phyloP scores from a whole-genome alignment of 2,113 vertebrate species.

The Arenaria interpres region DNA sequence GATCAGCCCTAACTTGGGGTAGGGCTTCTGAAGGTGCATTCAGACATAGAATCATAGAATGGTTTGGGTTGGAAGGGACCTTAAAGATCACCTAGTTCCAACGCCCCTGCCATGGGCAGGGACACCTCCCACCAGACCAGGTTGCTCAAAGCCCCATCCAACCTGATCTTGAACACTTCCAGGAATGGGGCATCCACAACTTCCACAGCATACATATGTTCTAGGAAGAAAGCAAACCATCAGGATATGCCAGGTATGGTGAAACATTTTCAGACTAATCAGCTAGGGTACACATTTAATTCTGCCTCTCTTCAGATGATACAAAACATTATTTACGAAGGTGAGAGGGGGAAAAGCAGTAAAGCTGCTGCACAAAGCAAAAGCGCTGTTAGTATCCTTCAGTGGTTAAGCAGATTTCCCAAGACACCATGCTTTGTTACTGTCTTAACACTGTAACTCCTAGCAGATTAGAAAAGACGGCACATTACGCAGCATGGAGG shows the following conservation, averaged over 20 bases:
- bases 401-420: background rate
- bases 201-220: rapidly evolving
- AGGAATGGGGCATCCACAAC: background rate
- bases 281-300: background rate
- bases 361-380: background rate
- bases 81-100: background rate
- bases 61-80: background rate
- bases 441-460: background rate
- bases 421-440: background rate
- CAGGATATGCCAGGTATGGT: background rate
- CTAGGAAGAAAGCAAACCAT: background rate
- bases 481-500: rapidly evolving
- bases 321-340: background rate
- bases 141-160: background rate
- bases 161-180: background rate
- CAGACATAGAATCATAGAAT: background rate
- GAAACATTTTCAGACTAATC: background rate
- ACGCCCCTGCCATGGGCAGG: background rate
- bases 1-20: background rate
- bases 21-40: background rate
- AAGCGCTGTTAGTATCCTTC: background rate
- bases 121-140: background rate
- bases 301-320: background rate
- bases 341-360: background rate
- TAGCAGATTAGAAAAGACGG: background rate